Evolutionary conservation across 2,113 vertebrate genomes (phyloP).

Genomic region (Petrocephalus microphthalmus): DNA sequence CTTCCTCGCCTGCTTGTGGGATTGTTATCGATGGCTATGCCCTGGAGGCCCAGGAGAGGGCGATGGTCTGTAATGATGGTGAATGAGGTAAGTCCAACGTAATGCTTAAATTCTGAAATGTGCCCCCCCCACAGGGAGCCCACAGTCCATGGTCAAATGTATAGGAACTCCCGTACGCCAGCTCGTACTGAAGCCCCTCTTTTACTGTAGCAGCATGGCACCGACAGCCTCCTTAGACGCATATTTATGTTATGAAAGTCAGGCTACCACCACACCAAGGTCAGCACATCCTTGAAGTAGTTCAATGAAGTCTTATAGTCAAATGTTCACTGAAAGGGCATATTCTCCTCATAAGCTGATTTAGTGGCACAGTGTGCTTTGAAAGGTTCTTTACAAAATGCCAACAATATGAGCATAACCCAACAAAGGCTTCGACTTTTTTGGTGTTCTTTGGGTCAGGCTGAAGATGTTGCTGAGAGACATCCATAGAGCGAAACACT

Average conservation of each 20-base stretch:
- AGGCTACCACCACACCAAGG: not conserved
- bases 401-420: not conserved
- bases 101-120: not conserved
- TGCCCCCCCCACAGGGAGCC: conserved; percentile 10
- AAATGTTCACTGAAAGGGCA: not conserved
- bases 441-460: not conserved
- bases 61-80: conserved; percentile 22
- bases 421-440: not conserved
- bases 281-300: not conserved
- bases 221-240: not conserved
- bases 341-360: not conserved
- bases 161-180: not conserved
- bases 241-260: not conserved
- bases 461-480: not conserved
- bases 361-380: not conserved
- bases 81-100: not conserved
- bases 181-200: not conserved
- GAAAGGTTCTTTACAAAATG: not conserved
- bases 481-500: not conserved
- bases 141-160: conserved; percentile 24
- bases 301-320: not conserved
- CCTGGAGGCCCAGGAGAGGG: not conserved
- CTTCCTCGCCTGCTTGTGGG: not conserved
- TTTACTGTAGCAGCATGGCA: not conserved
- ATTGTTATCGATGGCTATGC: conserved; percentile 17